Base-by-base conservation (phyloP, 1,140 invertebrate genomes). In the Ceratoteleas bidentatus region DNA sequence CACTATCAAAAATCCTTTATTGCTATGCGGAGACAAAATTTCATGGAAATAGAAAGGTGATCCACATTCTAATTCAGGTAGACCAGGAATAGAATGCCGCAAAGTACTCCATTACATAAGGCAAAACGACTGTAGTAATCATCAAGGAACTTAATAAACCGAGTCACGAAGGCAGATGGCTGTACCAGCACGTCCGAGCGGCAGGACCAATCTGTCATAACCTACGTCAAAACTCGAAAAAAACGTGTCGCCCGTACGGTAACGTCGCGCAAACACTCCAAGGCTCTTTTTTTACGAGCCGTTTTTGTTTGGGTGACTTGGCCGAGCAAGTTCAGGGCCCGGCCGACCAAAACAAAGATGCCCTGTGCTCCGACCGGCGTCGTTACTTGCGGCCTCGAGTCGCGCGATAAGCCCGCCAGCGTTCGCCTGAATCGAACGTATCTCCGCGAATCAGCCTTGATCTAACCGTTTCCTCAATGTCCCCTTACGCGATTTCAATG, bases 381-480 rank as follows among this genome's bases (percentile, higher is more conserved):
- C 13, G 32, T 2, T 15, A 13, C 32, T 6, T 50, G 15, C 64
- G 36, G 16, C 69, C 69, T 73, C 69, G 52, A 62, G 13, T 50
- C 32, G 6, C 8, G 6, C 40, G 53, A 65, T 50, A 57, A 36
- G 49, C 13, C 52, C 49, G 49, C 53, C 33, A 36, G 36, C 34
- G 54, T 7, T 38, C 58, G 58, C 58, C 58, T 47, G 9, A 9
- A 52, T 45, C 38, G 58, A 53, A n/a, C n/a, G 8, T 66, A 75
- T 50, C 61, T 47, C 9, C 53, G 15, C 13, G 62, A 53, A 61
- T 68, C 13, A 68, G 38, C 73, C 73, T 76, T 76, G 62, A 68
- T 76, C 73, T 61, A 76, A 68, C 38, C 57, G 60, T 66, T 76
- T 76, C 73, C 73, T 68, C 38, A 76, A 68, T 58, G 34, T 73